Evolutionary conservation across 2,113 vertebrate species (phyloP).

Genomic region (Eulacestoma nigropectus): DNA sequence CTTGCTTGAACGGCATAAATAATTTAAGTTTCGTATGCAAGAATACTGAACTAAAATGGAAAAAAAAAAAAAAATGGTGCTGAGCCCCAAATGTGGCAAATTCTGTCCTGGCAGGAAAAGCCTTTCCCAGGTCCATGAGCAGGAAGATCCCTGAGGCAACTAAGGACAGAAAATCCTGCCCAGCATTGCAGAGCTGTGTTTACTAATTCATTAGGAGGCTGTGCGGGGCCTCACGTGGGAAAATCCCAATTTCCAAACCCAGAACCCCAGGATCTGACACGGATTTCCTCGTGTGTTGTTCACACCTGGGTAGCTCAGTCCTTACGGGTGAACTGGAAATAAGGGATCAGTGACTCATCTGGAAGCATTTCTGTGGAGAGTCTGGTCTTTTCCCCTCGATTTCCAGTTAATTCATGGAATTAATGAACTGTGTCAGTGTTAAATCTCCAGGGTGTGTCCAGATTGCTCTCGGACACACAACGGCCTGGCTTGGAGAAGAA

Average conservation of each 20-base stretch:
- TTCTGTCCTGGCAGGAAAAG: not conserved
- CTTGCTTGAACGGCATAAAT: not conserved
- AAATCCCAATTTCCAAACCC: conserved; percentile 22
- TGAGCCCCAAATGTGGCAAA: not conserved
- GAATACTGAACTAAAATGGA: not conserved
- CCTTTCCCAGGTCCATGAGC: not conserved
- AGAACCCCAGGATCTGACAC: not conserved
- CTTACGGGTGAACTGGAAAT: not conserved
- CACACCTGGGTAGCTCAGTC: not conserved
- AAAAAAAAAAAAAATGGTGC: no score
- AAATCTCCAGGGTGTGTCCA: not conserved
- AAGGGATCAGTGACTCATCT: not conserved
- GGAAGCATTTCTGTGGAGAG: not conserved
- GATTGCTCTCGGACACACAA: not conserved
- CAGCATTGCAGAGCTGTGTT: not conserved
- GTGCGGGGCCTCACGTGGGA: not conserved
- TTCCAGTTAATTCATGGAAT: not conserved
- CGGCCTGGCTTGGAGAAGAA: not conserved
- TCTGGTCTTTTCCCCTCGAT: not conserved
- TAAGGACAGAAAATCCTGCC: not conserved
- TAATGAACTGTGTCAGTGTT: not conserved
- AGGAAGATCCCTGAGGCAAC: not conserved
- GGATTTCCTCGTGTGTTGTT: not conserved
- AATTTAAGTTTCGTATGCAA: not conserved
- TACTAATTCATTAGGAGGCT: not conserved